Evolutionary conservation across 2,888 invertebrate species (phyloP).

Genomic region (Cheilosia scutellata): DNA sequence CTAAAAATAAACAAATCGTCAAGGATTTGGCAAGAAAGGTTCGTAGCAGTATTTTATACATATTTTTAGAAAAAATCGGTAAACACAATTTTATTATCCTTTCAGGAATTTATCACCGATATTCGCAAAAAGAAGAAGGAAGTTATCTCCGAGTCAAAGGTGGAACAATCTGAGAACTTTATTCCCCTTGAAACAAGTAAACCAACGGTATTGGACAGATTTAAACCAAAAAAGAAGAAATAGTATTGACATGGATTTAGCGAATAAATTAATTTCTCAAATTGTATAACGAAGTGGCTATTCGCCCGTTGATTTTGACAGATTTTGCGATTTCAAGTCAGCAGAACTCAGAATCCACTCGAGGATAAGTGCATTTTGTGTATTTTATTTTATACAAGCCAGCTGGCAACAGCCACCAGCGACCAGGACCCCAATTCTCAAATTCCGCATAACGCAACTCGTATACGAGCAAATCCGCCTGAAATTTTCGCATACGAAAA

Average conservation of each 20-base stretch:
- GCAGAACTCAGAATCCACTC: too few species aligned
- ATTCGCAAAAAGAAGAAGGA: slow-evolving; percentile 84
- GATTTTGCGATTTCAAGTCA: too few species aligned
- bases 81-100: neutral
- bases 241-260: neutral
- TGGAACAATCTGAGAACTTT: slow-evolving; percentile 79
- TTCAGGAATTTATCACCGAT: slow-evolving; percentile 85
- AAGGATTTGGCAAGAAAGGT: slow-evolving; percentile 88
- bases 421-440: too few species aligned
- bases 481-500: too few species aligned
- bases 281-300: too few species aligned
- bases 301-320: too few species aligned
- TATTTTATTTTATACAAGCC: too few species aligned
- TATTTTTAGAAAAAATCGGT: neutral
- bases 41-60: slow-evolving; percentile 77
- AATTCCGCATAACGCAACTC: too few species aligned
- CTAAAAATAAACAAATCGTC: slow-evolving; percentile 91
- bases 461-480: too few species aligned
- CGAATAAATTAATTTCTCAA: slow-evolving; percentile 9
- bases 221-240: slow-evolving; percentile 86
- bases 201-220: slow-evolving; percentile 87
- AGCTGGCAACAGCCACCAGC: too few species aligned
- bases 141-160: slow-evolving; percentile 79
- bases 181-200: slow-evolving; percentile 79
- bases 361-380: too few species aligned